A percentile compares a stretch with the other conserved stretches of the same genome.
Conservation (phyloP, 1,140 invertebrate genomes). For the Bathynomus jamesi region DNA sequence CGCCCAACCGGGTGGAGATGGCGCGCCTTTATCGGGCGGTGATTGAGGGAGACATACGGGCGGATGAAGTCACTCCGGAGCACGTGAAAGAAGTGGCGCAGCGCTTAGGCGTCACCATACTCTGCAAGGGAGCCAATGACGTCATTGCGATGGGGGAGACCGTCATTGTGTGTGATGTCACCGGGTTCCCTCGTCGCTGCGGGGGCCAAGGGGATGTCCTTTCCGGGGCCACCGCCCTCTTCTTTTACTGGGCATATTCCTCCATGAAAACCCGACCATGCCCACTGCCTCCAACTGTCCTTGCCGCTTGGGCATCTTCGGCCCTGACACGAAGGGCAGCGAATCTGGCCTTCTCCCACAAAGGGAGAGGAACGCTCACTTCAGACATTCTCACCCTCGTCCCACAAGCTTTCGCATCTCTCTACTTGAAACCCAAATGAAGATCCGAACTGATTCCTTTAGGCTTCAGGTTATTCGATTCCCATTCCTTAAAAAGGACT, state of each 20-base stretch:
- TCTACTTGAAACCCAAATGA: too few relatives aligned
- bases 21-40: conserved; percentile 58
- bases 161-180: conserved; percentile 46
- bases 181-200: conserved; percentile 79
- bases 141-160: conserved; percentile 61
- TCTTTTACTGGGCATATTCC: conserved; percentile 69
- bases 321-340: conserved; percentile 7
- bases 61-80: conserved; percentile 31
- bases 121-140: conserved; percentile 71
- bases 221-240: conserved; percentile 71
- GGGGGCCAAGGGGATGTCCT: conserved; percentile 95
- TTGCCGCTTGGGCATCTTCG: conserved; percentile 1
- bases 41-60: conserved; percentile 40
- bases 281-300: neutral
- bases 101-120: conserved; percentile 60
- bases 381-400: neutral
- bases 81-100: conserved; percentile 45
- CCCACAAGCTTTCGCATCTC: neutral
- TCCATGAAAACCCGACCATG: conserved; percentile 26
- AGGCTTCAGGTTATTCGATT: too few relatives aligned
- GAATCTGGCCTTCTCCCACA: conserved; percentile 5
- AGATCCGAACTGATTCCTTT: too few relatives aligned
- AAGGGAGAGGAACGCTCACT: conserved; percentile 1
- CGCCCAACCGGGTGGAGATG: conserved; percentile 92
- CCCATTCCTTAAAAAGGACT: too few relatives aligned